Evolutionary conservation across 2,797 vertebrate species (phyloP), one percentile per base, ranked within the genome.

Genomic region (Chanos chanos): DNA sequence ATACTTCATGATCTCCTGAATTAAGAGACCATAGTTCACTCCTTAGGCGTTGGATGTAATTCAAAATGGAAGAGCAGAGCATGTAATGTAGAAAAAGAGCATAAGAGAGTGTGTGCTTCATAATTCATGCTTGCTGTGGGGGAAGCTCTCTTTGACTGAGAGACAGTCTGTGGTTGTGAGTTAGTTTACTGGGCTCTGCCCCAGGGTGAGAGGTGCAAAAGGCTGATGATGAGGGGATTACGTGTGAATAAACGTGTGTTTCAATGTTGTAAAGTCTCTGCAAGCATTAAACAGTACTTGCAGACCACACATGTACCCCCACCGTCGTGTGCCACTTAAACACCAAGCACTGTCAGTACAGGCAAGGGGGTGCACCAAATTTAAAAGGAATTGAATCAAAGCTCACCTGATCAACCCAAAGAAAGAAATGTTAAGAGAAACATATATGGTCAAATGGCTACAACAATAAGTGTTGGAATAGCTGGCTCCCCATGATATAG

Each of bases 41-140:
- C 64, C 49, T 13, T 40, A 53, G 33, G 48, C 64, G 24, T 47
- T 43, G 48, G 53, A 37, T 52, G 18, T 59, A 60, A 66, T 66
- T 44, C 45, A 40, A 22, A 2, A 45, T 47, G 58, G 45, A 65
- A 4, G 13, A 45, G 39, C 22, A 36, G 37, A 24, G 19, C 40
- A 47, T 37, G 25, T 40, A 19, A 40, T 59, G 54, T 64, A 27
- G 50, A 58, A 64, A 67, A 59, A 28, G 53, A 55, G 27, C 8
- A 33, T 34, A 48, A 28, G 53, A 47, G 45, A 3, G 48, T 40
- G 33, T 16, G 49, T 40, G 37, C 21, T 70, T 70, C 43, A 70
- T 65, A 65, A 70, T 70, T 70, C 51, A 70, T 70, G 68, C 49
- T 65, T 44, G 68, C 56, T 44, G 43, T 60, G 39, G 68, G 55